Base-by-base conservation (phyloP, 2,797 vertebrate species). In the Lacerta viridis region DNA sequence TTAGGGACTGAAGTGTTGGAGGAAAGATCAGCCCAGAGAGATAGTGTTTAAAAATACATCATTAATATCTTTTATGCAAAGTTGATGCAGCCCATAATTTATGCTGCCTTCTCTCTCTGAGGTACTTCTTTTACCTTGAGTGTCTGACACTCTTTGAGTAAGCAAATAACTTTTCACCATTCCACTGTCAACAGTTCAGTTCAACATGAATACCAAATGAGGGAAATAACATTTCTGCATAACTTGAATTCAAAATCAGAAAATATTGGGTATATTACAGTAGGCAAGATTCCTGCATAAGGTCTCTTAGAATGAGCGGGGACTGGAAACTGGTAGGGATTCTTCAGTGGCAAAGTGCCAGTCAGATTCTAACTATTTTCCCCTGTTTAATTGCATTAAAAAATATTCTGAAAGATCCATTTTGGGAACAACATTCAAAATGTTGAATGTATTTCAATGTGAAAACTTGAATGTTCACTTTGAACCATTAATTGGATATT, bases 211-310 rank as follows among this genome's bases (percentile, higher is more conserved):
- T 89, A 85, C 83, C 39, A 74, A 85, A 81, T 89, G 81, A 75
- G n/a, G 9, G 66, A 55, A 83, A 50, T 41, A 90, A 59, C 68
- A 77, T n/a, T 90, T 88, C 25, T 17, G 83, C 80, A 91, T 93
- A 91, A 85, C 55, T 84, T 91, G 81, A 91, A 93, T 82, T 89
- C 69, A 88, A 15, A 69, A 85, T 72, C 59, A 84, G 71, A 89
- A 92, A 91, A 87, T 83, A 74, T 29, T 20, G 6, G 23, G n/a
- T 46, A 15, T 29, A 23, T 50, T 81, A 23, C 23, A 20, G 25
- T 7, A 71, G 29, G 66, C 13, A 72, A 61, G 55, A 43, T 64
- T 36, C 69, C 76, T 46, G 50, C 76, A 43, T 64, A 66, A 66
- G 4, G 36, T 7, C 7, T 33, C 27, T 33, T 79, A 7, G 66